Evolutionary conservation across 1,140 invertebrate species (phyloP).

Genomic region (Caenorhabditis briggsae): DNA sequence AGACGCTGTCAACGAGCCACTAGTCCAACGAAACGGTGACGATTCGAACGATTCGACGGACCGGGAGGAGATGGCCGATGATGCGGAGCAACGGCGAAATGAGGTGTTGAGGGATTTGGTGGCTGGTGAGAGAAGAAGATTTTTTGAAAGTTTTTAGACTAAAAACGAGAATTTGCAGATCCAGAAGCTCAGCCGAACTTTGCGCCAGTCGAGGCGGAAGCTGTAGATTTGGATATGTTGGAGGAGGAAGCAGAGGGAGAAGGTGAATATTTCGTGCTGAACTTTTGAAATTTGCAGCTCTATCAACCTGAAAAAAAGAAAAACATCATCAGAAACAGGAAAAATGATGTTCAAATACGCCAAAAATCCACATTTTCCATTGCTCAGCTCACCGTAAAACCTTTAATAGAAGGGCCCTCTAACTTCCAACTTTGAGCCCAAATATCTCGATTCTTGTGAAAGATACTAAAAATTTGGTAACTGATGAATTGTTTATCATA

Average conservation of each 20-base stretch:
- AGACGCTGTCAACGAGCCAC: conserved; percentile 28
- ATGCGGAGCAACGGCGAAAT: conserved; percentile 2
- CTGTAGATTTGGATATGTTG: conserved; percentile 44
- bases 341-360: too few species aligned
- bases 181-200: conserved; percentile 40
- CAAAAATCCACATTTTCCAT: too few species aligned
- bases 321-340: too few species aligned
- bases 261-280: neutral
- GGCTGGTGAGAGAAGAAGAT: neutral
- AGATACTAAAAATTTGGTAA: too few species aligned
- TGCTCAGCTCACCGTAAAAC: too few species aligned
- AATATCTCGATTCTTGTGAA: too few species aligned
- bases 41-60: conserved; percentile 45
- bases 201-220: conserved; percentile 19
- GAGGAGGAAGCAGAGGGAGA: conserved; percentile 36
- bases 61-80: conserved; percentile 19
- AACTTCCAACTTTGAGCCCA: too few species aligned
- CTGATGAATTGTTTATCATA: too few species aligned
- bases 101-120: conserved; percentile 40
- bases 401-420: too few species aligned
- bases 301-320: too few species aligned
- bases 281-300: too few species aligned
- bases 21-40: conserved; percentile 3
- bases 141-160: neutral
- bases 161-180: conserved; percentile 8